phyloP scores from a whole-genome alignment of 2,888 invertebrate genomes.

The Andrena minutula region DNA sequence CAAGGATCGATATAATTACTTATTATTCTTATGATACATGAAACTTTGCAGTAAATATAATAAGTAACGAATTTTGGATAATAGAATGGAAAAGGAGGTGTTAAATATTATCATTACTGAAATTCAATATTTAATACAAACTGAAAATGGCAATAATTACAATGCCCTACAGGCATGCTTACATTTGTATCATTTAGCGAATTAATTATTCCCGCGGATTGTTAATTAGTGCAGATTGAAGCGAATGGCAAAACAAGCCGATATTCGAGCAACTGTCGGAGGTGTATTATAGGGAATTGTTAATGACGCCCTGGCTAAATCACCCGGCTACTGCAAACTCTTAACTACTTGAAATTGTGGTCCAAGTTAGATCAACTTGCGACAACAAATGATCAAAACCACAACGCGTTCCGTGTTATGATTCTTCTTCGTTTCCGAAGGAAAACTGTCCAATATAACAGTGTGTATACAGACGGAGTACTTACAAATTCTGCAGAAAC shows the following conservation, averaged over 20 bases:
- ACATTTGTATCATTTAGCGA: not conserved
- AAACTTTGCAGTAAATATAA: too few species aligned
- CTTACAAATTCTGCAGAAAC: not conserved
- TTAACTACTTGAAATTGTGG: constrained; percentile 25
- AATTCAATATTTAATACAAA: not conserved
- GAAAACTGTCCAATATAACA: not conserved
- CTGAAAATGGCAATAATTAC: not conserved
- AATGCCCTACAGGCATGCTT: not conserved
- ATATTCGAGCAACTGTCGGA: not conserved
- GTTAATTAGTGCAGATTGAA: constrained; percentile 9
- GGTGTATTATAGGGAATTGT: constrained; percentile 21
- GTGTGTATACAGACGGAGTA: not conserved
- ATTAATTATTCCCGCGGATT: not conserved
- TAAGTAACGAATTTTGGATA: too few species aligned
- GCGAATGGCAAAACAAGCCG: constrained; percentile 16
- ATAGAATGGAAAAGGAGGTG: too few species aligned
- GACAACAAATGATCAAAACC: constrained; percentile 18
- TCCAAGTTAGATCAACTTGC: constrained; percentile 19
- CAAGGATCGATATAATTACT: too few species aligned
- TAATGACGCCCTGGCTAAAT: constrained; percentile 18
- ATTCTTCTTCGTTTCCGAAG: not conserved
- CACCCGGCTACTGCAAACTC: constrained; percentile 11
- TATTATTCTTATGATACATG: too few species aligned
- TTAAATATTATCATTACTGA: too few species aligned
- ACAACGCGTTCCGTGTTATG: not conserved